Conservation (phyloP, 2,113 vertebrate genomes). For the Miniopterus natalensis region DNA sequence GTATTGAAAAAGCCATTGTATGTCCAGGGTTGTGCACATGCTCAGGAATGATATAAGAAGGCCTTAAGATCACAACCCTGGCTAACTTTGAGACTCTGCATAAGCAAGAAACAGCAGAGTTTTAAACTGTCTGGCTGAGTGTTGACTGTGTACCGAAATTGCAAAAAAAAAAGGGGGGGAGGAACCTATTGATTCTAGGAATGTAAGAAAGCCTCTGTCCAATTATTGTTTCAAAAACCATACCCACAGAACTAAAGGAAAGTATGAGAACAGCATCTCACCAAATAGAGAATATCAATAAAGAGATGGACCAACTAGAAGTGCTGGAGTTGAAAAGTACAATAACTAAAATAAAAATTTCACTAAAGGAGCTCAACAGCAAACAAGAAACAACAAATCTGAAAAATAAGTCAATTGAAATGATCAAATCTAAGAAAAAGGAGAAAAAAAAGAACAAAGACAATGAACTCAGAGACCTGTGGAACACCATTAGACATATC, state of each 20-base stretch:
- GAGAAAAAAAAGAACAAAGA: not conserved
- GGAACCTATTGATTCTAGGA: not conserved
- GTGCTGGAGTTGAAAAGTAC: not conserved
- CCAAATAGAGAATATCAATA: constrained; percentile 6
- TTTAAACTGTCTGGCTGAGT: not conserved
- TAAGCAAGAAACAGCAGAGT: not conserved
- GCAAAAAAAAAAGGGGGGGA: not conserved
- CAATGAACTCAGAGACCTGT: not conserved
- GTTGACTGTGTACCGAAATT: not conserved
- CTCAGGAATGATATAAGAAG: not conserved
- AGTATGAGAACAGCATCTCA: not conserved
- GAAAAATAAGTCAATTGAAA: not conserved
- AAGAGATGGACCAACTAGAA: not conserved
- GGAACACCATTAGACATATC: not conserved
- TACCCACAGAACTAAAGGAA: not conserved
- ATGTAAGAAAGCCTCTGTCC: not conserved
- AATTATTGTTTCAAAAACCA: not conserved
- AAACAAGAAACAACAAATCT: not conserved
- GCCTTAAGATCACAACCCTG: not conserved
- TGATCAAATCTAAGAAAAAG: not conserved
- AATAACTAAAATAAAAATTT: not conserved
- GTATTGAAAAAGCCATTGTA: not conserved
- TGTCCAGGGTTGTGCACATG: not conserved
- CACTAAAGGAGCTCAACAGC: not conserved
- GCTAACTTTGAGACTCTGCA: not conserved